phyloP scores from a whole-genome alignment of 2,888 invertebrate species.

The Chloroclystis v-ata region DNA sequence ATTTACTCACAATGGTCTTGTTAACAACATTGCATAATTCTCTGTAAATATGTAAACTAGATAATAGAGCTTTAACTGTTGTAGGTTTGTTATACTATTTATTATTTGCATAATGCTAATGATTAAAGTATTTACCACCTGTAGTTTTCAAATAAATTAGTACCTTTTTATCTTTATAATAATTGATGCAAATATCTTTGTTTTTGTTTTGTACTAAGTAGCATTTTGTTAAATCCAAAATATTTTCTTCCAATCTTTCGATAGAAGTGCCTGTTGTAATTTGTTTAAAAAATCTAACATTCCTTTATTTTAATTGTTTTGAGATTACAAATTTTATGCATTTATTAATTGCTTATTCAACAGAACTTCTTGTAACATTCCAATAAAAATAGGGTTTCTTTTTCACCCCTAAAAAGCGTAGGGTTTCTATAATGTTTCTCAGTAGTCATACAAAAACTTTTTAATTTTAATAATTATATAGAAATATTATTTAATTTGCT shows the following conservation, averaged over 20 bases:
- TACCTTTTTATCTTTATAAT: background rate
- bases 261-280: background rate
- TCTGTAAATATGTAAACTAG: constrained; percentile 74
- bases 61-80: constrained; percentile 71
- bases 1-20: background rate
- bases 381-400: no score
- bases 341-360: constrained; percentile 34
- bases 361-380: constrained; percentile 51
- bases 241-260: background rate
- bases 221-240: background rate
- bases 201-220: background rate
- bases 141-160: constrained; percentile 4
- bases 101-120: constrained; percentile 41
- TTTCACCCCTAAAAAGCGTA: no score
- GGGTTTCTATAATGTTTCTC: constrained; percentile 51
- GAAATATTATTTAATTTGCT: constrained; percentile 29
- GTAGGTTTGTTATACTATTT: constrained; percentile 55
- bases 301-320: constrained; percentile 20
- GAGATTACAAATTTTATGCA: constrained; percentile 28
- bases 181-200: no score
- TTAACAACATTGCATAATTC: constrained; percentile 32
- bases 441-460: constrained; percentile 36
- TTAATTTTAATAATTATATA: constrained; percentile 25
- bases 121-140: constrained; percentile 20
- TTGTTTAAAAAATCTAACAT: constrained; percentile 19